Conservation (phyloP, 2,797 vertebrate genomes). For the Lagocephalus sceleratus region DNA sequence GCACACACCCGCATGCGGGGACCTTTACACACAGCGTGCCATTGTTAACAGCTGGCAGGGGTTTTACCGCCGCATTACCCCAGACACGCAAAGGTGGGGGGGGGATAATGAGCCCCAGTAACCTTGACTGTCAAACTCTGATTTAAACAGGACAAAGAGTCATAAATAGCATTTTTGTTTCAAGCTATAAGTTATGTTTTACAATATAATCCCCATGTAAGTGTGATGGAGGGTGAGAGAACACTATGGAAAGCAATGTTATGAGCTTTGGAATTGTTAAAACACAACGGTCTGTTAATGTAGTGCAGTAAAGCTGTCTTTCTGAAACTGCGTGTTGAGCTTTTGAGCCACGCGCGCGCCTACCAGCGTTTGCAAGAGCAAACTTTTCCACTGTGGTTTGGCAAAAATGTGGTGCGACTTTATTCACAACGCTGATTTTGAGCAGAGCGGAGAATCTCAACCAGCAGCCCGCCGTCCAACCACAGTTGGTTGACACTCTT, state of each 20-base stretch:
- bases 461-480: not conserved
- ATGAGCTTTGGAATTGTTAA: not conserved
- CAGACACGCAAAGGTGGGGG: conserved; percentile 45
- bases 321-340: not conserved
- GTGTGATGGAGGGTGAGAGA: conserved; percentile 3
- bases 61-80: conserved; percentile 59
- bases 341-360: not conserved
- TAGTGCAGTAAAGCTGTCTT: not conserved
- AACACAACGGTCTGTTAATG: not conserved
- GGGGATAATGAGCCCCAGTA: conserved; percentile 44
- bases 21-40: conserved; percentile 56
- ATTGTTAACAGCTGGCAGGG: conserved; percentile 71
- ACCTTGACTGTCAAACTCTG: conserved; percentile 53
- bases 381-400: conserved; percentile 16
- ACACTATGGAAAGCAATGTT: conserved; percentile 2
- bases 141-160: conserved; percentile 45
- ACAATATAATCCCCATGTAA: conserved; percentile 19
- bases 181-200: conserved; percentile 22
- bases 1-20: conserved; percentile 22
- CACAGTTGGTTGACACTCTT: not conserved
- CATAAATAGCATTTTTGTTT: conserved; percentile 41
- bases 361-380: not conserved
- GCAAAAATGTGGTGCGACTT: conserved; percentile 2
- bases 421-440: not conserved
- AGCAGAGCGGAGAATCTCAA: not conserved